Evolutionary conservation across 35 echinoderm and acorn worm genomes (phyloP).

Genomic region (Holothuria glaberrima): DNA sequence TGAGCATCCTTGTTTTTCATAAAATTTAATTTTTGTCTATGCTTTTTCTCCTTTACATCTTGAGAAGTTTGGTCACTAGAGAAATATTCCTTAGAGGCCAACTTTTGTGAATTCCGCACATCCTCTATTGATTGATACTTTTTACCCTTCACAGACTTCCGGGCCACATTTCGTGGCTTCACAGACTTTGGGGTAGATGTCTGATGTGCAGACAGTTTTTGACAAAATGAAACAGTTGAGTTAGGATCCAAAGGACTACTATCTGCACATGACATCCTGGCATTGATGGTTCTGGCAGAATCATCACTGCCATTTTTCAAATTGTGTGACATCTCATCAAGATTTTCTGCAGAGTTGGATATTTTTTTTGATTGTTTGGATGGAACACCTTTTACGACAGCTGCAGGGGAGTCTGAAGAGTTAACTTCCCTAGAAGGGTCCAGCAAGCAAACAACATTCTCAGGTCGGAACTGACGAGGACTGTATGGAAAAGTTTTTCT

Average conservation of each 20-base stretch:
- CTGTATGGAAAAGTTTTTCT: slow-evolving; percentile 24
- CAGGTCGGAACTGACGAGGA: neutral
- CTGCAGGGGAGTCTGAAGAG: neutral
- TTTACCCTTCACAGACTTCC: slow-evolving; percentile 33
- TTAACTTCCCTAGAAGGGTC: neutral
- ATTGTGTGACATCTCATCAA: neutral
- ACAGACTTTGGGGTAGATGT: neutral
- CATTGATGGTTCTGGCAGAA: neutral
- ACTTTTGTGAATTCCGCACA: neutral
- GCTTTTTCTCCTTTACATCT: neutral
- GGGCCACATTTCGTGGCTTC: neutral
- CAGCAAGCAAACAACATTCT: neutral
- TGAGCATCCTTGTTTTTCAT: neutral
- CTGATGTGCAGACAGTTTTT: neutral
- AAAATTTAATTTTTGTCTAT: neutral
- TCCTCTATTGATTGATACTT: slow-evolving; percentile 17
- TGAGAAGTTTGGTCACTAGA: neutral
- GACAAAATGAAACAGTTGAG: no score
- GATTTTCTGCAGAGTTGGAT: neutral
- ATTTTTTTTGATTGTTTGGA: neutral
- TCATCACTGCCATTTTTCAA: neutral
- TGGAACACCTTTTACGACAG: neutral
- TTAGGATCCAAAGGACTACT: neutral
- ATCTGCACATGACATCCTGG: slow-evolving; percentile 5
- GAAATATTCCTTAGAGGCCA: neutral